Conservation (phyloP, 1,140 invertebrate species). For the Penaeus vannamei region DNA sequence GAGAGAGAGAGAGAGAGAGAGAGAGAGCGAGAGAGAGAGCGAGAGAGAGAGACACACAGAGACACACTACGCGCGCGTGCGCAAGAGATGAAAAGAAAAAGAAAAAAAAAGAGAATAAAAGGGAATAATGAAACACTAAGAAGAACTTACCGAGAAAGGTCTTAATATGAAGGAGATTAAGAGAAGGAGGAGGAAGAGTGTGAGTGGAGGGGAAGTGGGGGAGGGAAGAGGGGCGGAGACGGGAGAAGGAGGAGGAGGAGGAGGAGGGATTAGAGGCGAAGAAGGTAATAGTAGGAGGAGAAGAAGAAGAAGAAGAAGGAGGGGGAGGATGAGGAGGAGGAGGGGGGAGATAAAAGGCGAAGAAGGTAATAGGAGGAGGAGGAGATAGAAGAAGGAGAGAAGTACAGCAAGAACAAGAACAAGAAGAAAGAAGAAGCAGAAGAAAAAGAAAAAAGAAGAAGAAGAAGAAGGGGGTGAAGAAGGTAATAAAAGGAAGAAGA, state of each 20-base stretch:
- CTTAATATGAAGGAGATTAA: background rate
- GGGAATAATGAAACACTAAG: background rate
- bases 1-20: slow-evolving; percentile 36
- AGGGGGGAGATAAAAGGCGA: background rate
- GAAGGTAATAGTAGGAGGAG: background rate
- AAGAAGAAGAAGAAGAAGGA: background rate
- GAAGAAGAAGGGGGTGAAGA: background rate
- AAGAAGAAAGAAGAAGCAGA: background rate
- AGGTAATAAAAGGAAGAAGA: background rate
- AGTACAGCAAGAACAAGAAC: background rate
- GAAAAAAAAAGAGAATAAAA: background rate
- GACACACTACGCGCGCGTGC: background rate
- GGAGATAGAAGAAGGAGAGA: background rate
- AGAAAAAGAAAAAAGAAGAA: background rate
- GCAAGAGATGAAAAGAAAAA: background rate
- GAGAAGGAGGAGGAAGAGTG: background rate
- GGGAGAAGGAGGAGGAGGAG: background rate
- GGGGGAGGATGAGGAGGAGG: background rate
- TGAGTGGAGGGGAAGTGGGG: background rate
- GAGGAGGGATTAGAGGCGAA: background rate
- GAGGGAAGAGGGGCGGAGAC: background rate
- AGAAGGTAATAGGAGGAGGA: background rate
- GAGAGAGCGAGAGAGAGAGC: slow-evolving; percentile 24
- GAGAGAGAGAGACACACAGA: slow-evolving; percentile 8
- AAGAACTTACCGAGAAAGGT: too few relatives aligned